Base-by-base conservation (phyloP, 2,797 vertebrate genomes). In the Lindbergichthys nudifrons region DNA sequence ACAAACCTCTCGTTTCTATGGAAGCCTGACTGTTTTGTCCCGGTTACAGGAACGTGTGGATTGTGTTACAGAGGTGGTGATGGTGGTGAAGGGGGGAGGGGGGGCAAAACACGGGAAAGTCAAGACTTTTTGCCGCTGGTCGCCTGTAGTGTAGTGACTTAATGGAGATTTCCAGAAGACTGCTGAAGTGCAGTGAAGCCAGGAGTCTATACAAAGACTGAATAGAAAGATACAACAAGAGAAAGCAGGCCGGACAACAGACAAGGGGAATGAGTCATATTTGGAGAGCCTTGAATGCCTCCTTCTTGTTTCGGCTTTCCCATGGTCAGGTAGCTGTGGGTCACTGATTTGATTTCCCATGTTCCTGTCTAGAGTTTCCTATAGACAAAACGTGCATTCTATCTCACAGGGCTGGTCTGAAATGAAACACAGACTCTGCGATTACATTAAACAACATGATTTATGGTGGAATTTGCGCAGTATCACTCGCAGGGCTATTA, bases 1-100 rank as follows among this genome's bases (percentile, higher is more conserved):
- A 92, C 91, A 93, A 90, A 92, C 81, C 82, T 88, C 69, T 36
- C 77, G 93, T 94, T 94, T 89, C 93, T 85, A 94, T 94, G 91
- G 92, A 79, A 94, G 83, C 91, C 70, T 63, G 74, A 73, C 84
- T 87, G 81, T 84, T 91, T 88, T 91, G 92, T 90, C 90, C 89
- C 87, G 90, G 88, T 93, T 92, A 80, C 90, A 84, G 86, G 88
- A 91, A 88, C 76, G 82, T 92, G 89, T 88, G 88, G 87, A 91
- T 91, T 93, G 92, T 93, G 90, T 95, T 94, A 87, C 88, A 74
- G 80, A 89, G 87, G 90, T 89, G 89, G 86, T 79, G 85, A 63
- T 58, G 56, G 77, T 65, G 63, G 36, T 19, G 47, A 16, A 0
- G 48, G 56, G 6, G 26, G 42, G 80, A 52, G 71, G 66, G 75